Percentiles rank a stretch among this genome's conserved stretches.
These are phyloP conservation scores for Akabosia matsudoensis DNA, from an alignment of 1,140 invertebrate genomes.

Conservation along the genomic window DNA sequence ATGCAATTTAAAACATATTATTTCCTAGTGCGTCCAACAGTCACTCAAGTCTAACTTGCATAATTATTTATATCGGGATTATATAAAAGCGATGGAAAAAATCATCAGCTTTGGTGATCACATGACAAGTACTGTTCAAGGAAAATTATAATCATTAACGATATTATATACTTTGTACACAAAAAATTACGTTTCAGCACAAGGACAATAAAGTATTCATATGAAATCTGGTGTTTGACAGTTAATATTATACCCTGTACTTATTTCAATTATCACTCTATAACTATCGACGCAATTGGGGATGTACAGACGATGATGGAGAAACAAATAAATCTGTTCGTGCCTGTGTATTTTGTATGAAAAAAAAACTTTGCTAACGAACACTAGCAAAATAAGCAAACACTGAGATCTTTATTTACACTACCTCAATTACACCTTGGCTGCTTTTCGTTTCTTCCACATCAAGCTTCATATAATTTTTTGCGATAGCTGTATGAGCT, in stretches of 20 bases:
- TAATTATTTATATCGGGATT: too few species aligned
- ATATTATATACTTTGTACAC: neutral
- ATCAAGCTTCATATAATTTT: neutral
- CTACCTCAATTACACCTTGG: neutral
- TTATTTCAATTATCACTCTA: slow-evolving; percentile 16
- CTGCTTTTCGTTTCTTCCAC: neutral
- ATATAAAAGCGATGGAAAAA: too few species aligned
- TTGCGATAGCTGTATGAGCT: neutral
- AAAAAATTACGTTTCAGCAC: neutral
- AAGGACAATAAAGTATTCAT: neutral
- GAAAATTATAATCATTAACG: too few species aligned
- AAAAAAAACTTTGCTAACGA: neutral
- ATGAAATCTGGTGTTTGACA: neutral
- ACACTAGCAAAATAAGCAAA: neutral
- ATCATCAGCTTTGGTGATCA: too few species aligned
- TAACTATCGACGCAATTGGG: neutral
- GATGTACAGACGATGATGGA: neutral
- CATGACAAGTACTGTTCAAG: too few species aligned
- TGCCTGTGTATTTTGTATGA: neutral
- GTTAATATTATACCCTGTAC: neutral
- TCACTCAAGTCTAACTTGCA: too few species aligned
- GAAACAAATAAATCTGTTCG: slow-evolving; percentile 22
- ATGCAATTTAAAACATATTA: too few species aligned
- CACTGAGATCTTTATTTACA: neutral
- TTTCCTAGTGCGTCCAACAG: too few species aligned